phyloP scores from a whole-genome alignment of 2,797 vertebrate species.

The Fistularia commersonii region DNA sequence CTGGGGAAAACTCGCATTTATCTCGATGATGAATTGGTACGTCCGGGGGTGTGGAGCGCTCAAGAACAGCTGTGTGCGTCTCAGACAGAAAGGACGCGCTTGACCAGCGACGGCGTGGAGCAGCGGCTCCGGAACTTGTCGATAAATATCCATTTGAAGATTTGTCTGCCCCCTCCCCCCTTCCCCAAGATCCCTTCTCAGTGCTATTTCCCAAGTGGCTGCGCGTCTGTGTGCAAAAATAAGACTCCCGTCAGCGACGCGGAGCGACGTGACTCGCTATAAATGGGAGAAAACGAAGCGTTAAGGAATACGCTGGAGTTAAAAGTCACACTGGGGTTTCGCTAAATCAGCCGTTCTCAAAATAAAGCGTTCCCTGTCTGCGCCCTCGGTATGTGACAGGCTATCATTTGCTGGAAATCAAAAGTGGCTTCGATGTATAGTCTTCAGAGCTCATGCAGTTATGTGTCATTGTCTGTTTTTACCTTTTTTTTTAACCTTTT shows the following conservation, averaged over 20 bases:
- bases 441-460: no score
- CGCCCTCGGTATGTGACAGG: no score
- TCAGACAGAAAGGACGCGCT: not conserved
- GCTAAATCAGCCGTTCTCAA: no score
- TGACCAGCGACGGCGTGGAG: conserved; percentile 26
- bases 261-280: conserved; percentile 21
- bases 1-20: conserved; percentile 58
- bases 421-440: no score
- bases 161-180: conserved; percentile 37
- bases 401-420: no score
- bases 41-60: no score
- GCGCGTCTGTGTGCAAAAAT: conserved; percentile 25
- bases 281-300: conserved; percentile 31
- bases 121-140: conserved; percentile 55
- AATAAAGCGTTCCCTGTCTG: no score
- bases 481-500: no score
- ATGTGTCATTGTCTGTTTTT: no score
- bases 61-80: no score
- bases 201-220: conserved; percentile 38
- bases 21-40: conserved; percentile 61
- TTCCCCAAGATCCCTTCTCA: conserved; percentile 37
- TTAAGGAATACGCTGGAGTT: no score
- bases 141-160: conserved; percentile 57
- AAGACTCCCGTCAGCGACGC: conserved; percentile 16
- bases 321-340: no score